Evolutionary conservation across 2,113 vertebrate genomes (phyloP), one percentile per base, ranked within the genome.

Genomic region (Neogale vison): DNA sequence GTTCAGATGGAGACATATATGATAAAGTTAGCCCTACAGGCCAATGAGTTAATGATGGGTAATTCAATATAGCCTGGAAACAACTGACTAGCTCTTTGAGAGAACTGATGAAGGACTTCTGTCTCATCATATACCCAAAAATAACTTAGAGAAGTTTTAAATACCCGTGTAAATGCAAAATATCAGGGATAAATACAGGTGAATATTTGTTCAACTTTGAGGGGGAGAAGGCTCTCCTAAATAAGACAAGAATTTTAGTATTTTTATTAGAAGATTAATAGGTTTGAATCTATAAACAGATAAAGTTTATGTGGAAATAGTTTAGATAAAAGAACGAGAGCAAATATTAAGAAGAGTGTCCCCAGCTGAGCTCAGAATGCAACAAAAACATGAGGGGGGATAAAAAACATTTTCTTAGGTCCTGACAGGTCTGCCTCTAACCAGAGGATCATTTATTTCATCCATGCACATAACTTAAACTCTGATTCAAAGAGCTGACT

Each of bases 171-270:
- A 92, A 84, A 90, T 81, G 92, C 24, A 72, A 96, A 86, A 83
- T 17, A 94, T 29, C 72, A 96, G 7, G 63, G 42, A 15, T 89
- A 88, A 84, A 90, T 39, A 29, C 1, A 77, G 7, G 26, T 7
- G 89, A 83, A 24, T 80, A 61, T 61, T 95, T 87, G 45, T 89
- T 88, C 63, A 83, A 79, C 34, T 45, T 79, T 57, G 72, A 92
- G 45, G 12, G 61, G 36, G 29, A 69, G 4, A 4, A 13, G 3
- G 0, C 9, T 36, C 52, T 94, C 14, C 20, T 50, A 52, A 79
- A 10, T 6, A 76, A 81, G 34, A 12, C 3, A 94, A 80, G 39
- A 83, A 80, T 90, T 69, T 36, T 5, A 36, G 23, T 83, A 47
- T 81, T 92, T 52, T 65, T 57, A 80, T 86, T 92, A 74, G 83